Evolutionary conservation across 2,113 vertebrate genomes (phyloP), one percentile per base, ranked within the genome.

Genomic region (Trachemys scripta): DNA sequence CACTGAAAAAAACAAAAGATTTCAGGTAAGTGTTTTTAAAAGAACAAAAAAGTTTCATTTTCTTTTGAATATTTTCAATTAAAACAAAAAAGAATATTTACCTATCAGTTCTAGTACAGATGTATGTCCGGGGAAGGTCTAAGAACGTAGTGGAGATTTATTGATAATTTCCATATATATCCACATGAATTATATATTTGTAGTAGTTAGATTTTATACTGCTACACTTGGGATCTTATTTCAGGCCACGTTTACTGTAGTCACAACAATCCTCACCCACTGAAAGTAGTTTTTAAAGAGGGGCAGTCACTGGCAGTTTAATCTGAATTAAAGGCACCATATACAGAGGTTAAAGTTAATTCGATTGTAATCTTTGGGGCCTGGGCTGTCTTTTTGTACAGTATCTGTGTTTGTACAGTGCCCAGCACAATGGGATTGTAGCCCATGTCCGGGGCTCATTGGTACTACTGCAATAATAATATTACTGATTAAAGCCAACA

Each of bases 111-210:
- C 12, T 22, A 27, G 16, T 91, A 79, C 76, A 76, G 54, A 79
- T 38, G 45, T 95, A 82, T 85, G 94, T 94, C 87, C 84, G 59
- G 62, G 51, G 82, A 25, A 90, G 81, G 87, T 90, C 3, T 45
- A 92, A 85, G 25, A 85, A 84, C 35, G 65, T 76, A 90, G 8
- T 85, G 54, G n/a, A 95, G 62, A 89, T 89, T 22, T 90, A 78
- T 49, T 85, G 47, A 3, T 69, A 80, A 89, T 47, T 85, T 1
- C 76, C 85, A 79, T 87, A 53, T 38, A 72, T n/a, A 38, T 20
- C 65, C n/a, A 72, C 14, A 83, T 82, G 69, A 95, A 89, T 76
- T 29, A 87, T 3, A 20, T 22, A 75, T n/a, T 13, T 78, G 42
- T 78, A 25, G 10, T 76, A 76, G 42, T 8, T 78, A 47, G 25